Base-by-base conservation (phyloP, 2,113 vertebrate species). In the Pelmatolapia mariae region DNA sequence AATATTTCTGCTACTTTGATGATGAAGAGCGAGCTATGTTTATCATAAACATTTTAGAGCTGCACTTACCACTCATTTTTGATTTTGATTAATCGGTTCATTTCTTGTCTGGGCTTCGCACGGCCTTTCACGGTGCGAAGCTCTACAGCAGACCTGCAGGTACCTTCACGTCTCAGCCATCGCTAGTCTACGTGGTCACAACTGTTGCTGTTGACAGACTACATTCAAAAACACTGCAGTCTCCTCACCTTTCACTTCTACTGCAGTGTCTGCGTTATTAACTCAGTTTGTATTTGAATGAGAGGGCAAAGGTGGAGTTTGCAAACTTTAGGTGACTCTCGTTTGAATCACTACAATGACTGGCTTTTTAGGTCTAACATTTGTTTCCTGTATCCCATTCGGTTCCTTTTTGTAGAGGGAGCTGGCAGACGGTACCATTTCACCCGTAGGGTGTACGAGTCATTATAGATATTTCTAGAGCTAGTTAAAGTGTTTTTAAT, bases 341-440 rank as follows among this genome's bases (percentile, higher is more conserved):
- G 79, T 24, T 57, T 31, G 71, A 82, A 24, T 7, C 73, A 66
- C 85, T 33, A 8, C 33, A 33, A 54, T 16, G 6, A 33, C 56
- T 36, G 19, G 33, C 19, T 87, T 90, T 80, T 80, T 29, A 71
- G 47, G 56, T 90, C 86, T 78, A 80, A 85, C 43, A 84, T 92
- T 91, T 90, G 87, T 95, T 97, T 96, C 96, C 95, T 95, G 93
- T 94, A 89, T 96, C 94, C 94, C 94, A 93, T 85, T 93, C 90
- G 94, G 93, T 95, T 95, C 94, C 92, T 93, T 95, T 94, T 92
- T 92, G 94, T 95, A 87, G 84, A 93, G 85, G 90, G 95, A 92
- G 93, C 94, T 91, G 94, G 81, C 78, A 43, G 96, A 92, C 89
- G 6, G 66, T 93, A 96, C 96, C 96, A 97, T 96, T 95, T 31